These are phyloP conservation scores for Aleiodes alternator DNA, from an alignment of 2,888 invertebrate genomes.

Conservation along the genomic window DNA sequence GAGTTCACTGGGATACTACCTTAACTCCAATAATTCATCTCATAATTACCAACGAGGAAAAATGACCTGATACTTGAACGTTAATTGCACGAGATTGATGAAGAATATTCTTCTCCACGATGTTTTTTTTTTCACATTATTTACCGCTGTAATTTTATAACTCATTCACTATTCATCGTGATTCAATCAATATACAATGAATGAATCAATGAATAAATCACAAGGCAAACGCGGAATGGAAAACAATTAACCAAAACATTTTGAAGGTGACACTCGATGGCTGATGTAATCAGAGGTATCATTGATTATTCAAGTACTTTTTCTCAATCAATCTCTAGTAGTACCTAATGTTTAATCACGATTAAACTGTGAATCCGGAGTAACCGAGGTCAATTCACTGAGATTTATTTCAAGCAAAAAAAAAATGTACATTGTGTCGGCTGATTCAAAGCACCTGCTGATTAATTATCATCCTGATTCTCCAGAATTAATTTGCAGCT, in stretches of 20 bases:
- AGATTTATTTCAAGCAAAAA: background rate
- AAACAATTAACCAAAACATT: conserved; percentile 10
- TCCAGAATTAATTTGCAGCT: background rate
- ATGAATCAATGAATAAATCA: conserved; percentile 27
- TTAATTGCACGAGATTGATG: too few species aligned
- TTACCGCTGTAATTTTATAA: background rate
- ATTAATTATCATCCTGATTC: conserved; percentile 10
- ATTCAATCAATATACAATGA: conserved; percentile 8
- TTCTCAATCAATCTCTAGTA: background rate
- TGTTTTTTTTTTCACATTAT: too few species aligned
- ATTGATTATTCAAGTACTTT: background rate
- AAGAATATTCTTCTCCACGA: too few species aligned
- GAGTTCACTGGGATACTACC: too few species aligned
- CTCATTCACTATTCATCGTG: background rate
- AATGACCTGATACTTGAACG: too few species aligned
- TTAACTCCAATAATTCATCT: too few species aligned
- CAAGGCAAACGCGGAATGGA: conserved; percentile 20
- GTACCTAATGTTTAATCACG: background rate
- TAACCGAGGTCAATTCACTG: background rate
- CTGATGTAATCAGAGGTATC: conserved; percentile 12
- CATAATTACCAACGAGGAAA: too few species aligned
- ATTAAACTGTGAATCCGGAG: conserved; percentile 2
- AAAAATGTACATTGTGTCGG: background rate
- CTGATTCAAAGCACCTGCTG: conserved; percentile 1
- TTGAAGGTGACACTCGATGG: conserved; percentile 2